These are phyloP conservation scores for Amphimedon queenslandica DNA, from an alignment of 37 sponge, comb jelly and placozoan species.

Conservation along the genomic window DNA sequence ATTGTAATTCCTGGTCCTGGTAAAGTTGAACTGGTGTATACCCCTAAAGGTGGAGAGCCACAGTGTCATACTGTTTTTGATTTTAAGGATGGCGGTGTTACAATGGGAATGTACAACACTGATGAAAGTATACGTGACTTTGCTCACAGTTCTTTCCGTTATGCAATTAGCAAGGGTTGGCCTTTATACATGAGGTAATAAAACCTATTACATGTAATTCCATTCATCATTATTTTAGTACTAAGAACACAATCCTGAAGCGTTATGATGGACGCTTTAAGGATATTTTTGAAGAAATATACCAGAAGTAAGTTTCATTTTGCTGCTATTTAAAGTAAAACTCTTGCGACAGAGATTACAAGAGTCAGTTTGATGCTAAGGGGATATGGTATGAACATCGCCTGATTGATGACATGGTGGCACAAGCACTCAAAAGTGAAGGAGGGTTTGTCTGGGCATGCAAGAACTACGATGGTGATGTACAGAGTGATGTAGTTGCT, in stretches of 20 bases:
- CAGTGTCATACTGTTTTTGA: conserved; percentile 64
- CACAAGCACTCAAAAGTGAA: conserved; percentile 87
- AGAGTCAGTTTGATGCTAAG: conserved; percentile 72
- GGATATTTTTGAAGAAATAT: conserved; percentile 92
- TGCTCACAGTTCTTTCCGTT: conserved; percentile 89
- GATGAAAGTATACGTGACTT: conserved; percentile 91
- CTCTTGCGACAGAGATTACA: conserved; percentile 66
- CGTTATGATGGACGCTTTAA: conserved; percentile 93
- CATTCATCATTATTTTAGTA: conserved; percentile 22
- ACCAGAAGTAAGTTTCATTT: conserved; percentile 49
- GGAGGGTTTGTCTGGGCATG: conserved; percentile 98
- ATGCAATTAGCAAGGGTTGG: conserved; percentile 83
- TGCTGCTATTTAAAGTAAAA: background rate
- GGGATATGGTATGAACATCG: conserved; percentile 96
- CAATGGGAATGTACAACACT: conserved; percentile 97
- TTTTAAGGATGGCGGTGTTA: conserved; percentile 84
- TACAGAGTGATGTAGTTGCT: conserved; percentile 90
- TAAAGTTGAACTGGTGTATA: conserved; percentile 81
- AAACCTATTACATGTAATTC: background rate
- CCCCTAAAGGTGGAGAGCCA: conserved; percentile 72
- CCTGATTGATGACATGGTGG: conserved; percentile 98
- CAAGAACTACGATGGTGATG: conserved; percentile 98
- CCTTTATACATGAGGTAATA: conserved; percentile 90
- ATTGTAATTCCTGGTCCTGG: conserved; percentile 93
- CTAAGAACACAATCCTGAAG: conserved; percentile 96